phyloP scores from a whole-genome alignment of 2,888 invertebrate species.

The Coelogynopora nodosa region DNA sequence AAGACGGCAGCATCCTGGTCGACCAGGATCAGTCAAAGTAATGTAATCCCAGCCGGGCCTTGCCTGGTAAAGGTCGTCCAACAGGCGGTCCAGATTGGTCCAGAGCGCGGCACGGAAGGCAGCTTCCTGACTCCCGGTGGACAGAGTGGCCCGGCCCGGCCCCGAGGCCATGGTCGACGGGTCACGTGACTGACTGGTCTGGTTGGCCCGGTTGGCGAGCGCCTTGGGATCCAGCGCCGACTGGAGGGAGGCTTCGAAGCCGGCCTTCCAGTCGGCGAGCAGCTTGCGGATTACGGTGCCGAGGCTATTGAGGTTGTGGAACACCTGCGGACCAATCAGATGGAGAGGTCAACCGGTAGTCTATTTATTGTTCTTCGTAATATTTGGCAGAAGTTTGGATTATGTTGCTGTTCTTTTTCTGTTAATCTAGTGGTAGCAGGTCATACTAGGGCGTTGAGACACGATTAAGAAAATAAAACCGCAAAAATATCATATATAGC shows the following conservation, averaged over 20 bases:
- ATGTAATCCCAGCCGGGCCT: too few relatives aligned
- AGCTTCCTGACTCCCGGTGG: constrained; percentile 66
- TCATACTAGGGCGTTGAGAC: too few relatives aligned
- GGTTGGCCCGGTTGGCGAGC: constrained; percentile 62
- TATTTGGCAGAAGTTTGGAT: too few relatives aligned
- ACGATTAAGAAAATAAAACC: too few relatives aligned
- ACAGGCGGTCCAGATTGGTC: constrained; percentile 80
- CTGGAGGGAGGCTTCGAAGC: neutral
- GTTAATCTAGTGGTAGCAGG: too few relatives aligned
- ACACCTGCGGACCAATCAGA: constrained; percentile 66
- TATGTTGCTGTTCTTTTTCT: too few relatives aligned
- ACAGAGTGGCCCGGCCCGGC: constrained; percentile 67
- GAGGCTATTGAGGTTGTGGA: constrained; percentile 65
- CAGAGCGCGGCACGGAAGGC: constrained; percentile 72
- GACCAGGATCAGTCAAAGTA: too few relatives aligned
- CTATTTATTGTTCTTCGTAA: too few relatives aligned
- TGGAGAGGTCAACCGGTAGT: too few relatives aligned
- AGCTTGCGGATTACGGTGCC: constrained; percentile 63
- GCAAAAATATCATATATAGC: too few relatives aligned
- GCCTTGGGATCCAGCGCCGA: constrained; percentile 6
- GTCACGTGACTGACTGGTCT: constrained; percentile 66
- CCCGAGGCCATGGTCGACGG: constrained; percentile 62
- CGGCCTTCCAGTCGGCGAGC: constrained; percentile 60
- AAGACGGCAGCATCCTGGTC: too few relatives aligned
- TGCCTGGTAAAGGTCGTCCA: constrained; percentile 65